phyloP scores from a whole-genome alignment of 37 sponge, comb jelly and placozoan species.

The Dysidea cf. avara region DNA sequence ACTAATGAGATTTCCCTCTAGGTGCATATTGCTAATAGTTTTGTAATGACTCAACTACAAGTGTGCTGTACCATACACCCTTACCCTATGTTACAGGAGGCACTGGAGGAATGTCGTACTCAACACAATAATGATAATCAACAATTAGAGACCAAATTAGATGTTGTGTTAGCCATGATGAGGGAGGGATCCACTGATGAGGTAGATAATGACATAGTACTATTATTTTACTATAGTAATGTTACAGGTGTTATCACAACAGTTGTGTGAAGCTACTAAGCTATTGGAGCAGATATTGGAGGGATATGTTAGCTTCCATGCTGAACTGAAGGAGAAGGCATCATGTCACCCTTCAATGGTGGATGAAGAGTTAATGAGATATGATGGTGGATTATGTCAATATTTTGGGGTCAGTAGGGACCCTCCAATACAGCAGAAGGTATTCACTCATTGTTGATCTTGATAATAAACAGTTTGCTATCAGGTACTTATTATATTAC shows the following conservation, averaged over 20 bases:
- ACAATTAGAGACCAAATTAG: slow-evolving; percentile 71
- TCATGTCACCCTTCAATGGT: slow-evolving; percentile 26
- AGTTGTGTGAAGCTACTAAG: too few relatives aligned
- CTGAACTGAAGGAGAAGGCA: slow-evolving; percentile 2
- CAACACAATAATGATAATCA: slow-evolving; percentile 73
- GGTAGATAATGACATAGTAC: slow-evolving; percentile 22
- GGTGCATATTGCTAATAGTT: too few relatives aligned
- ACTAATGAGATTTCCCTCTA: too few relatives aligned
- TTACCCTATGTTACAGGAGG: slow-evolving; percentile 28
- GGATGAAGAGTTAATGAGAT: slow-evolving; percentile 8
- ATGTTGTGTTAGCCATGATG: slow-evolving; percentile 74
- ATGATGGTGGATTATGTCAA: slow-evolving; percentile 55
- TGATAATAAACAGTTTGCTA: too few relatives aligned
- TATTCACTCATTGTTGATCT: too few relatives aligned
- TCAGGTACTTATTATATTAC: too few relatives aligned
- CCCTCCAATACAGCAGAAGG: slow-evolving; percentile 54
- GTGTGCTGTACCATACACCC: not conserved
- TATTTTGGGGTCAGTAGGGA: slow-evolving; percentile 55
- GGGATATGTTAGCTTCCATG: slow-evolving; percentile 37
- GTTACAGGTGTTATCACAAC: too few relatives aligned
- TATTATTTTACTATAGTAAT: not conserved
- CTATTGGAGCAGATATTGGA: not conserved
- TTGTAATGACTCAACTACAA: not conserved
- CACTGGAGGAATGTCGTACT: slow-evolving; percentile 42
- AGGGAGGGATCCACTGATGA: slow-evolving; percentile 62